These are phyloP conservation scores for Myotis myotis DNA, from an alignment of 2,797 vertebrate genomes.

Conservation along the genomic window DNA sequence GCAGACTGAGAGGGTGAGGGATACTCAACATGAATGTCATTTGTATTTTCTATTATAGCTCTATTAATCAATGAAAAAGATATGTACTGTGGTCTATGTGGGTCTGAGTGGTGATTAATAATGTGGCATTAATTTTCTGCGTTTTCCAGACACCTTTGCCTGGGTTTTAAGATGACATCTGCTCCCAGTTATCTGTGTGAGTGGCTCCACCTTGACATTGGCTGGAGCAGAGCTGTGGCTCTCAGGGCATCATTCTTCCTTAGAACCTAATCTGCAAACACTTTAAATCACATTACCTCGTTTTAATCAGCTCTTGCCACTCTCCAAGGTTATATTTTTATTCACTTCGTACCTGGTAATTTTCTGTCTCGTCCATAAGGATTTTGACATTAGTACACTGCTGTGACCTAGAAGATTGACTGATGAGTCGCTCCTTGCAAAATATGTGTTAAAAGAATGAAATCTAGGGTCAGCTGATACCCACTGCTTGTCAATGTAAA, in stretches of 20 bases:
- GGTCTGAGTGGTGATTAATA: neutral
- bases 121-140: neutral
- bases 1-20: neutral
- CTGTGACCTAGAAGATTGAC: neutral
- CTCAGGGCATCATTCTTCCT: no score
- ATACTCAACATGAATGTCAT: neutral
- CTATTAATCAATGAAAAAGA: neutral
- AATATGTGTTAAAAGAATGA: neutral
- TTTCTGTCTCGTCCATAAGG: neutral
- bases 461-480: neutral
- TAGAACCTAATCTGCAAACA: neutral
- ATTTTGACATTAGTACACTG: neutral
- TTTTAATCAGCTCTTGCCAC: neutral
- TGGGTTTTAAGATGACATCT: neutral
- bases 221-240: neutral
- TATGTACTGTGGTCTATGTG: neutral
- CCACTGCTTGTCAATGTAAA: neutral
- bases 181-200: accelerated
- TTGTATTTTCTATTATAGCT: neutral
- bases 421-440: neutral
- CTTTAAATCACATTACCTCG: neutral
- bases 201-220: neutral
- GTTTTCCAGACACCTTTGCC: neutral
- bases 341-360: neutral
- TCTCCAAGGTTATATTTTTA: neutral